Evolutionary conservation across 2,888 invertebrate species (phyloP).

Genomic region (Doris montereyensis): DNA sequence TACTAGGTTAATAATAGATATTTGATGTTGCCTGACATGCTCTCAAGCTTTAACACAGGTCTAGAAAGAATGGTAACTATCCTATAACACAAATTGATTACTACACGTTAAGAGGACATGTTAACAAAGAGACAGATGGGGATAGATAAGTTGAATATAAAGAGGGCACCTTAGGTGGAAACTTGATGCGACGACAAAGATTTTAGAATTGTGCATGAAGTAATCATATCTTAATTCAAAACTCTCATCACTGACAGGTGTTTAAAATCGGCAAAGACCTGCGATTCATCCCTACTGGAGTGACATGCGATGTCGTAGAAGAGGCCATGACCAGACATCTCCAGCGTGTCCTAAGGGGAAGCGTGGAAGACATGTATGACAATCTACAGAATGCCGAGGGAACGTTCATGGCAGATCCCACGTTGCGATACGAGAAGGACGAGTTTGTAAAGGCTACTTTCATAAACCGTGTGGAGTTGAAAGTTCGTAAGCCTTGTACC

Average conservation of each 20-base stretch:
- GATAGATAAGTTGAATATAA: no score
- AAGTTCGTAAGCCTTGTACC: slow-evolving; percentile 59
- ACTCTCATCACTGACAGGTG: slow-evolving; percentile 58
- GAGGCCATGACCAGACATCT: slow-evolving; percentile 77
- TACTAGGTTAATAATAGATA: no score
- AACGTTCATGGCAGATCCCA: slow-evolving; percentile 54
- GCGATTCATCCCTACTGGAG: slow-evolving; percentile 68
- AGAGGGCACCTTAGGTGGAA: no score
- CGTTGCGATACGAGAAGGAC: slow-evolving; percentile 53
- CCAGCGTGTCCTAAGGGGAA: slow-evolving; percentile 72
- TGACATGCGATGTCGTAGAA: slow-evolving; percentile 77
- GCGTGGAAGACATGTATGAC: slow-evolving; percentile 63
- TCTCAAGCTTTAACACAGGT: no score
- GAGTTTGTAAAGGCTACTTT: slow-evolving; percentile 52
- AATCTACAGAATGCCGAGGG: slow-evolving; percentile 64
- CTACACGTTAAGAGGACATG: no score
- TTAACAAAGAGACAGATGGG: no score
- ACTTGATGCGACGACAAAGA: no score
- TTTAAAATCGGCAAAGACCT: slow-evolving; percentile 54
- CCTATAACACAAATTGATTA: no score
- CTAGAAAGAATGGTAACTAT: no score
- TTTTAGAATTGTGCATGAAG: no score
- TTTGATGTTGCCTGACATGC: no score
- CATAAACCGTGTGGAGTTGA: slow-evolving; percentile 53
- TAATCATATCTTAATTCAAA: no score